These are phyloP conservation scores for Macrochelys suwanniensis DNA, from an alignment of 2,797 vertebrate species.

Conservation along the genomic window DNA sequence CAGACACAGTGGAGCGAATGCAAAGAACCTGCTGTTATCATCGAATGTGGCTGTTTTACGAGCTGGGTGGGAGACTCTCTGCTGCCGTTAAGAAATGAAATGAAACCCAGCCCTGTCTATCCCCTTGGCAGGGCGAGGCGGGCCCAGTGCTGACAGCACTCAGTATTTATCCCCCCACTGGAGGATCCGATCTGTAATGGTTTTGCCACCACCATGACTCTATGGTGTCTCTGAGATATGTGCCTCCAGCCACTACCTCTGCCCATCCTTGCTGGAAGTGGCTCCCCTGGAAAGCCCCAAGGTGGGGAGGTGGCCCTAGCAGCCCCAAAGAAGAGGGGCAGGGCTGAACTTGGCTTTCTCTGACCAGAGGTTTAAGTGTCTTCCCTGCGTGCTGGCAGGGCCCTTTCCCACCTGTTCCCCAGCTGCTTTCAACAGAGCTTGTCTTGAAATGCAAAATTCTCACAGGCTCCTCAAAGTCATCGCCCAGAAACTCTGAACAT, in stretches of 20 bases:
- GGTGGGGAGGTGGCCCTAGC: not conserved
- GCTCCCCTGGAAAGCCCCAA: not conserved
- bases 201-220: not conserved
- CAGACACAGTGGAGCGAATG: too few species aligned
- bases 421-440: slow-evolving; percentile 42
- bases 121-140: not conserved
- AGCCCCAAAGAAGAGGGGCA: not conserved
- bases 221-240: not conserved
- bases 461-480: slow-evolving; percentile 34
- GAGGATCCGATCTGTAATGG: not conserved
- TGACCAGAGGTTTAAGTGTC: not conserved
- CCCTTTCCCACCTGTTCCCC: slow-evolving; percentile 62
- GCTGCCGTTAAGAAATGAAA: too few species aligned
- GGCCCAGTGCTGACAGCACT: not conserved
- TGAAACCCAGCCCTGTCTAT: not conserved
- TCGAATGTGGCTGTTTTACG: too few species aligned
- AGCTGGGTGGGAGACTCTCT: too few species aligned
- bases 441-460: not conserved
- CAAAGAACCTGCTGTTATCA: too few species aligned
- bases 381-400: not conserved
- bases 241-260: not conserved
- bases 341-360: not conserved
- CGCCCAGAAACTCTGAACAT: slow-evolving; percentile 44
- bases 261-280: not conserved
- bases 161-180: not conserved